Percentiles rank a stretch among this genome's conserved stretches.
These are phyloP conservation scores for Geodia barretti DNA, from an alignment of 37 sponge, comb jelly and placozoan species.

Conservation along the genomic window DNA sequence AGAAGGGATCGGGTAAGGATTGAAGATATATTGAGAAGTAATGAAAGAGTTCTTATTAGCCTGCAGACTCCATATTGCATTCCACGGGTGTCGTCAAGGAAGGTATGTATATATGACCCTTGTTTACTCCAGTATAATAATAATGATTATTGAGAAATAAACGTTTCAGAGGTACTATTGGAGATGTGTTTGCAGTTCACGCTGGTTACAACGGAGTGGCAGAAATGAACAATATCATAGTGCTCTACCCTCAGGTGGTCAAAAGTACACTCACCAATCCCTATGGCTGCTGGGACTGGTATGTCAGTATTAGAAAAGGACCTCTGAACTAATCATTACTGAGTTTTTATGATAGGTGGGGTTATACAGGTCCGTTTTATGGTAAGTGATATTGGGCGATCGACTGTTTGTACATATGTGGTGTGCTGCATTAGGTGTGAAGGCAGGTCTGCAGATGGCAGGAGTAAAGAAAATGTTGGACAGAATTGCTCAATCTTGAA, in stretches of 20 bases:
- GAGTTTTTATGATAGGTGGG: constrained; percentile 41
- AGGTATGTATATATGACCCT: not conserved
- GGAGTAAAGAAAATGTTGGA: constrained; percentile 51
- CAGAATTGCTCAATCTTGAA: too few species aligned
- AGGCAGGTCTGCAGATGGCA: constrained; percentile 62
- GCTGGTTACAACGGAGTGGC: constrained; percentile 58
- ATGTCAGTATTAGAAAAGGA: not conserved
- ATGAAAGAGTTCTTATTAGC: not conserved
- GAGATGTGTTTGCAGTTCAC: constrained; percentile 29
- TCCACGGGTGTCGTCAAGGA: constrained; percentile 9
- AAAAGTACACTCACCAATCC: constrained; percentile 43
- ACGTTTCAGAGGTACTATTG: not conserved
- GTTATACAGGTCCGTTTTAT: constrained; percentile 48
- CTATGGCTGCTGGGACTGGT: constrained; percentile 79
- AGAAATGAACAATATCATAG: constrained; percentile 63
- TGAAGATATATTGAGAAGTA: not conserved
- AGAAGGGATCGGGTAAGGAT: constrained; percentile 1
- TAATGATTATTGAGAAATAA: too few species aligned
- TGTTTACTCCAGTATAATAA: too few species aligned
- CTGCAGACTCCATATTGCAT: constrained; percentile 65
- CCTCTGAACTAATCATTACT: not conserved
- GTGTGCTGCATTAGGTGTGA: constrained; percentile 27
- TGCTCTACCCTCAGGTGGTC: constrained; percentile 60
- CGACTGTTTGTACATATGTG: not conserved
- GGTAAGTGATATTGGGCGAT: constrained; percentile 8